Evolutionary conservation across 1,140 invertebrate species (phyloP).

Genomic region (Oreohelix idahoensis): DNA sequence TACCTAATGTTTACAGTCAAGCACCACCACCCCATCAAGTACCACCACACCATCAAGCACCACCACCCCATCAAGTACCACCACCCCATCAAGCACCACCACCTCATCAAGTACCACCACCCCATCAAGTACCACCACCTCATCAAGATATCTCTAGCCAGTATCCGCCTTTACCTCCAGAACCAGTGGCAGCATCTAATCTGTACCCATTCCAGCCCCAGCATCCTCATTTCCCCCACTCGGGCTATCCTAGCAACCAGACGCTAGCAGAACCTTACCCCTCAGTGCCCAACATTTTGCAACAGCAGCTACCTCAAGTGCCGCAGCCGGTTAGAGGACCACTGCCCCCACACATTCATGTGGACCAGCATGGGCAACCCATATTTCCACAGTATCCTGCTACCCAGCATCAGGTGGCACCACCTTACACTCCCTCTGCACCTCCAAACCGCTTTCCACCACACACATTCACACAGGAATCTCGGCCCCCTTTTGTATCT

Average conservation of each 20-base stretch:
- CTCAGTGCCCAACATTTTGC: not conserved
- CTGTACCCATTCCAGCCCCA: conserved; percentile 7
- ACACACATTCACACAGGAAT: not conserved
- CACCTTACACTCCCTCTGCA: not conserved
- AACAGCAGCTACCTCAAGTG: not conserved
- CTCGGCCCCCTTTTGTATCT: not conserved
- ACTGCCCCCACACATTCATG: not conserved
- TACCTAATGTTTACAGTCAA: not conserved
- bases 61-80: too few species aligned
- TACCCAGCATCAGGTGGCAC: not conserved
- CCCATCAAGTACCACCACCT: not conserved
- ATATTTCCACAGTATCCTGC: not conserved
- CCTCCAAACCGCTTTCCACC: not conserved
- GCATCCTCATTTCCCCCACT: not conserved
- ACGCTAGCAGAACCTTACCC: not conserved
- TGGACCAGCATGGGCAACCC: not conserved
- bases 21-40: conserved; percentile 2
- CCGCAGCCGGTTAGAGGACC: conserved; percentile 4
- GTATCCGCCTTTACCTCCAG: not conserved
- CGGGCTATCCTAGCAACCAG: not conserved
- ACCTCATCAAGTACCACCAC: conserved; percentile 28
- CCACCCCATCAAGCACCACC: not conserved
- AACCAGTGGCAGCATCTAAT: not conserved
- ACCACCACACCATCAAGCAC: too few species aligned
- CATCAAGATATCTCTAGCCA: conserved; percentile 25